phyloP scores from a whole-genome alignment of 2,113 vertebrate species.

The Melanerpes aurifrons region DNA sequence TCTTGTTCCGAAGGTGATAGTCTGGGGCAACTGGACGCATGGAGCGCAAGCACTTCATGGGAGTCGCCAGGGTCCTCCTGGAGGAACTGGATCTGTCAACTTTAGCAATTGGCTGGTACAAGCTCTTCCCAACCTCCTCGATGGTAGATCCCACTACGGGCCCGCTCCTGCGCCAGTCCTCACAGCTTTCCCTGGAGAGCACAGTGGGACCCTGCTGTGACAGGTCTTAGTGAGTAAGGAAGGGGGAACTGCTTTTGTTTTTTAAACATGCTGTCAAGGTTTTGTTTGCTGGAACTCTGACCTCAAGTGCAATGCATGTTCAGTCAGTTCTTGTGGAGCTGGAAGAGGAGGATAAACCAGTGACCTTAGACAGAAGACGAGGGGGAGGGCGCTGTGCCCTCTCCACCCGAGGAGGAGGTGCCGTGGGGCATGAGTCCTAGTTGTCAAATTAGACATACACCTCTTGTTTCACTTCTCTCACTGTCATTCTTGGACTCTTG shows the following conservation, averaged over 20 bases:
- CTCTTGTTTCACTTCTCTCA: slow-evolving; percentile 68
- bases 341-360: slow-evolving; percentile 74
- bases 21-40: slow-evolving; percentile 99
- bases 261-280: slow-evolving; percentile 75
- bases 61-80: slow-evolving; percentile 93
- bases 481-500: slow-evolving; percentile 67
- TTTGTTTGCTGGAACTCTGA: slow-evolving; percentile 76
- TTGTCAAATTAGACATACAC: slow-evolving; percentile 72
- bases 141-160: slow-evolving; percentile 96
- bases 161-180: slow-evolving; percentile 94
- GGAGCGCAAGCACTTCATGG: slow-evolving; percentile 99
- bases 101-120: slow-evolving; percentile 98
- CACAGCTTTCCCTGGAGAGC: slow-evolving; percentile 98
- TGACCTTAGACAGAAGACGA: slow-evolving; percentile 74
- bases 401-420: slow-evolving; percentile 70
- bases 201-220: slow-evolving; percentile 95
- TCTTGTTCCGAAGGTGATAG: slow-evolving; percentile 86
- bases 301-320: slow-evolving; percentile 76
- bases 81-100: slow-evolving; percentile 97
- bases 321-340: slow-evolving; percentile 73
- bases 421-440: slow-evolving; percentile 70
- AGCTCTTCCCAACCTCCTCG: slow-evolving; percentile 98
- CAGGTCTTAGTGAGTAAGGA: slow-evolving; percentile 86
- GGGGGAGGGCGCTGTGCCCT: slow-evolving; percentile 51
- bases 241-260: slow-evolving; percentile 62